Conservation (phyloP, 1,140 invertebrate genomes). For the Chironomus striatipennis region DNA sequence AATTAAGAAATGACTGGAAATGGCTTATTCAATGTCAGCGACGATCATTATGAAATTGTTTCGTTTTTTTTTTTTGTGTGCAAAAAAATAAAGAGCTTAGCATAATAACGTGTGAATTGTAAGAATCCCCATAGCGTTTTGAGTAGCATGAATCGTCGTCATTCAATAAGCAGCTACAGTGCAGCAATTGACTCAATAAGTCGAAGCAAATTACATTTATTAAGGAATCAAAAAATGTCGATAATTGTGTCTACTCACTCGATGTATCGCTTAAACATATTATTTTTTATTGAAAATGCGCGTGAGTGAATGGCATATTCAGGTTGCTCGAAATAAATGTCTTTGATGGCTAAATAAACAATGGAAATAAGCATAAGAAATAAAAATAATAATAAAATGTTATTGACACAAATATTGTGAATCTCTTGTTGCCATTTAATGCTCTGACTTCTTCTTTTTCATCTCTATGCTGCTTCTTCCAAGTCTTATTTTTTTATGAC, state of each 20-base stretch:
- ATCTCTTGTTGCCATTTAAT: not conserved
- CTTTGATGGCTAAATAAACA: conserved; percentile 9
- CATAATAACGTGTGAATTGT: too few relatives aligned
- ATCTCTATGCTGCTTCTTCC: not conserved
- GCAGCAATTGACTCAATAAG: not conserved
- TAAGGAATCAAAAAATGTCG: not conserved
- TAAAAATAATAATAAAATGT: not conserved
- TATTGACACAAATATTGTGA: conserved; percentile 14
- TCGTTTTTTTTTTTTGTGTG: too few relatives aligned
- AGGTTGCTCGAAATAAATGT: not conserved
- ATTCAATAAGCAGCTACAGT: too few relatives aligned
- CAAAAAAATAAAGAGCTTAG: too few relatives aligned
- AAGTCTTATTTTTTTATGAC: too few relatives aligned
- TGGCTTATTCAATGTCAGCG: too few relatives aligned
- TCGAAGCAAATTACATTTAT: conserved; percentile 3
- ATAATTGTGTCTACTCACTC: not conserved
- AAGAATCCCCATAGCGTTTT: too few relatives aligned
- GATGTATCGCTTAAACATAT: not conserved
- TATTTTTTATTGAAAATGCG: not conserved
- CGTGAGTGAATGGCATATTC: not conserved
- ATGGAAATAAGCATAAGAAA: conserved; percentile 3
- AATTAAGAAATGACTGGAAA: too few relatives aligned
- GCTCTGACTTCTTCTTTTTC: too few relatives aligned
- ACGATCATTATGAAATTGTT: too few relatives aligned
- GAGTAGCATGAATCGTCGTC: too few relatives aligned